Conservation (phyloP, 2,888 invertebrate genomes). For the Eupithecia vulgata region DNA sequence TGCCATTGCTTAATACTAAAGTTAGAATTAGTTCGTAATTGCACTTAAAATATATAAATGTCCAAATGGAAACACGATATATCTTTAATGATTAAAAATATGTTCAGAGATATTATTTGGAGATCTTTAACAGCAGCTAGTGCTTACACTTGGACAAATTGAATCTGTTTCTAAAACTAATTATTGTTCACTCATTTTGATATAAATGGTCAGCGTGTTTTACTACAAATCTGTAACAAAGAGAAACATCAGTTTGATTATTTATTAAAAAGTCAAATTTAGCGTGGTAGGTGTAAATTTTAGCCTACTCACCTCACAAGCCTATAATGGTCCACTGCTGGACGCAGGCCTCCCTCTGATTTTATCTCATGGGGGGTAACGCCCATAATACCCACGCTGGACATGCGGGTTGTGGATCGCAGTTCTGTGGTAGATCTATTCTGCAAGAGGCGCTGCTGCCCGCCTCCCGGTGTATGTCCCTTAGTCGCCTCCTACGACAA, state of each 20-base stretch:
- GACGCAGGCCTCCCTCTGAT: too few species aligned
- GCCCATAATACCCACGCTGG: too few species aligned
- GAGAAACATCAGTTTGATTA: not conserved
- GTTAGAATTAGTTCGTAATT: constrained; percentile 1
- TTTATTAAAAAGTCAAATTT: not conserved
- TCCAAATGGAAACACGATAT: not conserved
- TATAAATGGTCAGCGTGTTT: constrained; percentile 1
- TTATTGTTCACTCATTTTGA: constrained; percentile 21
- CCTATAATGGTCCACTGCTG: too few species aligned
- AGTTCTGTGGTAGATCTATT: too few species aligned
- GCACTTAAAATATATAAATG: not conserved
- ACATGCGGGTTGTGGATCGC: too few species aligned
- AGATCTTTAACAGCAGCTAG: not conserved
- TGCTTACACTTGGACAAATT: constrained; percentile 21
- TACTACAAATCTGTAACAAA: constrained; percentile 22
- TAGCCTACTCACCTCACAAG: too few species aligned
- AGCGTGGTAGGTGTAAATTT: not conserved
- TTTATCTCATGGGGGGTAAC: too few species aligned
- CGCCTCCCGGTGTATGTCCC: too few species aligned
- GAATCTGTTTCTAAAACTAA: constrained; percentile 40
- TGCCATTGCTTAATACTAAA: not conserved
- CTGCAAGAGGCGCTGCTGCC: too few species aligned
- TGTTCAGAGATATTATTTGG: not conserved
- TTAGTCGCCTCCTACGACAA: too few species aligned
- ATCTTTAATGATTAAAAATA: not conserved